phyloP scores from a whole-genome alignment of 2,797 vertebrate species.

The Urosaurus nigricauda region DNA sequence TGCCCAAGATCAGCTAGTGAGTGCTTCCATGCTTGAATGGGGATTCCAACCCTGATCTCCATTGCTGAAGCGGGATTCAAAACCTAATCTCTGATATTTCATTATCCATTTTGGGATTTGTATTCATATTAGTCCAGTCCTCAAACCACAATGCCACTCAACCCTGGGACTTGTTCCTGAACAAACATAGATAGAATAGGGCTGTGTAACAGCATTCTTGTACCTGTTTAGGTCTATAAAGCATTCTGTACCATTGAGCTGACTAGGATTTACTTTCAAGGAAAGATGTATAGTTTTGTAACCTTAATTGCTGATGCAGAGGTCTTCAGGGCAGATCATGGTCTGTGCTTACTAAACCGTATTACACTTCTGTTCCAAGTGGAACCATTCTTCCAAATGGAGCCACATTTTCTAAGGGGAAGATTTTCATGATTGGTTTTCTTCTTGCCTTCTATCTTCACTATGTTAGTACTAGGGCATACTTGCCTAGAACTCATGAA shows the following conservation, averaged over 20 bases:
- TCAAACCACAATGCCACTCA: not conserved
- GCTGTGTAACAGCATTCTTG: not conserved
- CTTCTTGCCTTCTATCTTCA: not conserved
- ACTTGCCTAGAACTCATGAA: no score
- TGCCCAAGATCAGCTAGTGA: not conserved
- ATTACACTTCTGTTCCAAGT: not conserved
- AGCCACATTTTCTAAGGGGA: not conserved
- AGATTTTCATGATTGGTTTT: not conserved
- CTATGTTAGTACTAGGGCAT: no score
- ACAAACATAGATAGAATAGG: not conserved
- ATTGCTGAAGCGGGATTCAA: no score
- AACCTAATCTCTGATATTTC: no score
- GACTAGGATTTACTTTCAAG: not conserved
- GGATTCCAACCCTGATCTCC: no score
- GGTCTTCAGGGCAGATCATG: not conserved
- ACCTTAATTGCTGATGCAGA: not conserved
- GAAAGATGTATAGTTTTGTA: not conserved
- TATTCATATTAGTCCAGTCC: no score
- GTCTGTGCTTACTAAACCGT: no score
- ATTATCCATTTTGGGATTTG: no score
- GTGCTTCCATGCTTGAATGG: no score
- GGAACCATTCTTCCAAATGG: not conserved
- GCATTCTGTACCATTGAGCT: not conserved
- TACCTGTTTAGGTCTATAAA: not conserved
- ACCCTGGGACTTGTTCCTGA: not conserved